Evolutionary conservation across 1,140 invertebrate species (phyloP).

Genomic region (Brachionus plicatilis): DNA sequence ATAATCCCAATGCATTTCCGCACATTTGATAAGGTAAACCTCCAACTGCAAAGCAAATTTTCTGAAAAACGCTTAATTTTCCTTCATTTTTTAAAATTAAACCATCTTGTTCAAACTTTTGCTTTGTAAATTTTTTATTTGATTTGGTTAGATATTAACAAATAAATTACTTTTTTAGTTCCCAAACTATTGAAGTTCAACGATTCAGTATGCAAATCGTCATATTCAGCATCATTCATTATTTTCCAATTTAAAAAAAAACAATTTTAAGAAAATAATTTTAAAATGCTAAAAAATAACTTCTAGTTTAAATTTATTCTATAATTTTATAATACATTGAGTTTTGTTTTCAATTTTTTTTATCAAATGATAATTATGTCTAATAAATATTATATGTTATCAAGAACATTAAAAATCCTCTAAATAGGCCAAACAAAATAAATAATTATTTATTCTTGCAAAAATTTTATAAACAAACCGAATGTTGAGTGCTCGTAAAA

Average conservation of each 20-base stretch:
- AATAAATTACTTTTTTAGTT: neutral
- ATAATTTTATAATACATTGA: neutral
- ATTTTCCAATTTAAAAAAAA: neutral
- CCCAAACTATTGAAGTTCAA: neutral
- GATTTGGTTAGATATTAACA: neutral
- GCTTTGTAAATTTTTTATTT: neutral
- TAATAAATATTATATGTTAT: neutral
- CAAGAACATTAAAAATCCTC: neutral
- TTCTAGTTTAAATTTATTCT: neutral
- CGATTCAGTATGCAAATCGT: neutral
- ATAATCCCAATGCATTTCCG: constrained; percentile 50
- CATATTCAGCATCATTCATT: neutral
- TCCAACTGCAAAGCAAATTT: constrained; percentile 50
- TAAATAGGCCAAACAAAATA: neutral
- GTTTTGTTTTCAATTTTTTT: neutral
- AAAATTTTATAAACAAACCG: neutral
- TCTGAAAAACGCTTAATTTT: constrained; percentile 40
- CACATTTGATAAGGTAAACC: constrained; percentile 51
- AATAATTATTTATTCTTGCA: neutral
- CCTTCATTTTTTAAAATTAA: neutral
- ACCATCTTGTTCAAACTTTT: neutral
- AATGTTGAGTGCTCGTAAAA: neutral
- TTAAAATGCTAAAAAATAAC: too few relatives aligned
- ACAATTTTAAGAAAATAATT: neutral
- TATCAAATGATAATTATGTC: neutral